Evolutionary conservation across 2,888 invertebrate genomes (phyloP).

Genomic region (Trachelus troglodyta): DNA sequence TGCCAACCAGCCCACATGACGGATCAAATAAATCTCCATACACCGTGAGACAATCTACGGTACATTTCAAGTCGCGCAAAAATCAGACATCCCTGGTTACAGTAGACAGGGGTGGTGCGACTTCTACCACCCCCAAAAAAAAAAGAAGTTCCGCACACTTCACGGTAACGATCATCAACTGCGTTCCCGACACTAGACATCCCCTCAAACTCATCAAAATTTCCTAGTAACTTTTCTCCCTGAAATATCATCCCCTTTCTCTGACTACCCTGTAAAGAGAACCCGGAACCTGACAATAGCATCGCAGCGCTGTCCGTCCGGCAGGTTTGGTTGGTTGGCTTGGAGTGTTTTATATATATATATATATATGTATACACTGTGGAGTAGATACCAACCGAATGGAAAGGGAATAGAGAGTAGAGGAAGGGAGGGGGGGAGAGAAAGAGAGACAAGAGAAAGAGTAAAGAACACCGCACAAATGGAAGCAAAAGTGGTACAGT

Average conservation of each 20-base stretch:
- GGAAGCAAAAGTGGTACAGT: not conserved
- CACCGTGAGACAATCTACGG: not conserved
- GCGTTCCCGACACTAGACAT: not conserved
- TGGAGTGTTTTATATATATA: not conserved
- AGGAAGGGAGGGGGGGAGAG: conserved; percentile 15
- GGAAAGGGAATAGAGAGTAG: conserved; percentile 11
- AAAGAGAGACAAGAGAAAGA: conserved; percentile 18
- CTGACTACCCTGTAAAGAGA: not conserved
- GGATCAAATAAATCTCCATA: not conserved
- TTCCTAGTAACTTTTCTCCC: not conserved
- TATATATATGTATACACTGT: not conserved
- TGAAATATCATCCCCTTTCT: not conserved
- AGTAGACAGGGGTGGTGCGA: not conserved
- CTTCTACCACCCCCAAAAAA: not conserved
- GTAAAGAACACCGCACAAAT: not conserved
- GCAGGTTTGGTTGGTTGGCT: conserved; percentile 25
- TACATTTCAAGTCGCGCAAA: not conserved
- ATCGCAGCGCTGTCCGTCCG: conserved; percentile 36
- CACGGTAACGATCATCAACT: not conserved
- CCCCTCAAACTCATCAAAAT: not conserved
- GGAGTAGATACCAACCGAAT: conserved; percentile 26
- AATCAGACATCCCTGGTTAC: not conserved
- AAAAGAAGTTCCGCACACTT: not conserved
- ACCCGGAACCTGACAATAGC: conserved; percentile 32
- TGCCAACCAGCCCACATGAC: not conserved